Conservation (phyloP, 2,797 vertebrate genomes). For the Gephyroberyx darwinii region DNA sequence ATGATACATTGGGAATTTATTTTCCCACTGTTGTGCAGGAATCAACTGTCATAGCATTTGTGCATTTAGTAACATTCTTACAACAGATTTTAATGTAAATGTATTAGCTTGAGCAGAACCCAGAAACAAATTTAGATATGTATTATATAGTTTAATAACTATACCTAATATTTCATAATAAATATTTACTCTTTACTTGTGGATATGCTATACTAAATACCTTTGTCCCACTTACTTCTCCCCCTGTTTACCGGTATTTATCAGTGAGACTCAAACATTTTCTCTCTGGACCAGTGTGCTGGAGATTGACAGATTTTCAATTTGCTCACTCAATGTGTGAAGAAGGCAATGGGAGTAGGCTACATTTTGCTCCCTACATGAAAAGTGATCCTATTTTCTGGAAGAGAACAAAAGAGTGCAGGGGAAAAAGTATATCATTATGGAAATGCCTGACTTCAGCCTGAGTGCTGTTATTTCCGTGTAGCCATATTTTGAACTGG, state of each 20-base stretch:
- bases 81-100: too few species aligned
- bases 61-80: not conserved
- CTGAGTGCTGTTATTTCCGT: slow-evolving; percentile 69
- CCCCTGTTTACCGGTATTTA: slow-evolving; percentile 9
- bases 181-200: not conserved
- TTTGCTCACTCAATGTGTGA: slow-evolving; percentile 38
- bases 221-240: not conserved
- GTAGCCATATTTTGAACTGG: slow-evolving; percentile 70
- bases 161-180: not conserved
- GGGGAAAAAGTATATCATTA: slow-evolving; percentile 68
- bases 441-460: slow-evolving; percentile 65
- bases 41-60: slow-evolving; percentile 11
- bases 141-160: not conserved
- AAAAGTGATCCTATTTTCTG: slow-evolving; percentile 74
- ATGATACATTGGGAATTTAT: slow-evolving; percentile 27
- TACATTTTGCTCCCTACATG: slow-evolving; percentile 59
- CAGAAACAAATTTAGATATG: too few species aligned
- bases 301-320: slow-evolving; percentile 28
- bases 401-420: slow-evolving; percentile 52
- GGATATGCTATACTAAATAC: not conserved
- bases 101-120: too few species aligned
- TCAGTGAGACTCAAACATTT: slow-evolving; percentile 22
- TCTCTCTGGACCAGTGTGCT: slow-evolving; percentile 3
- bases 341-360: slow-evolving; percentile 17
- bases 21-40: slow-evolving; percentile 20